Conservation (phyloP, 2,797 vertebrate genomes). For the Pseudocheirus occidentalis region DNA sequence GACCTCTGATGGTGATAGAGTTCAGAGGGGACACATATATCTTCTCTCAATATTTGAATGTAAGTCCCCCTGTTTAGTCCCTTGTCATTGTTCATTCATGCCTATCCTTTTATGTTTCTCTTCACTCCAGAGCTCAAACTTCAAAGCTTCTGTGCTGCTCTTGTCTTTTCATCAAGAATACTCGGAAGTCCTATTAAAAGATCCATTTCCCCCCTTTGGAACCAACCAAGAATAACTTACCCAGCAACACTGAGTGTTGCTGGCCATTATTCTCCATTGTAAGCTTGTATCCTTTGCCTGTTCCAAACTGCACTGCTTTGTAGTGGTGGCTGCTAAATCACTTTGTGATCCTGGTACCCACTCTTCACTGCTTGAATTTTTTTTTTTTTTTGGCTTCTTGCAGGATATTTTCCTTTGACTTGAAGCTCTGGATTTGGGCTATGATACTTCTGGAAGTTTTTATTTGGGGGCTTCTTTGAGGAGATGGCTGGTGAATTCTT, state of each 20-base stretch:
- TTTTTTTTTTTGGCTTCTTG: neutral
- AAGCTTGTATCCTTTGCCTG: neutral
- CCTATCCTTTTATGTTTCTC: neutral
- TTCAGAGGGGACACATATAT: neutral
- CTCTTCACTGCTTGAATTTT: neutral
- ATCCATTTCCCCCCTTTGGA: neutral
- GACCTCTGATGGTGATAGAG: neutral
- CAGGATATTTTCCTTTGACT: neutral
- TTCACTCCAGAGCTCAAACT: neutral
- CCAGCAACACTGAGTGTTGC: neutral
- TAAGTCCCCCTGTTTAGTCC: neutral
- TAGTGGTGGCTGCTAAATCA: neutral
- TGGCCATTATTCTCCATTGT: neutral
- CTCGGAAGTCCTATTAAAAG: neutral
- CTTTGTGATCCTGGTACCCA: neutral
- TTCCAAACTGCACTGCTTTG: neutral
- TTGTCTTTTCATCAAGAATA: neutral
- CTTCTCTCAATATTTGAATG: neutral
- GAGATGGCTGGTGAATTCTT: neutral
- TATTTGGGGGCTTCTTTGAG: neutral
- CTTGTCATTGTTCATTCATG: neutral
- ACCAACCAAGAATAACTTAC: too few relatives aligned
- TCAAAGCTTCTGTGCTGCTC: neutral
- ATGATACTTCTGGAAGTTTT: neutral
- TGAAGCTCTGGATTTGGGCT: neutral